Conservation (phyloP, 2,888 invertebrate species). For the Synergus japonicus region DNA sequence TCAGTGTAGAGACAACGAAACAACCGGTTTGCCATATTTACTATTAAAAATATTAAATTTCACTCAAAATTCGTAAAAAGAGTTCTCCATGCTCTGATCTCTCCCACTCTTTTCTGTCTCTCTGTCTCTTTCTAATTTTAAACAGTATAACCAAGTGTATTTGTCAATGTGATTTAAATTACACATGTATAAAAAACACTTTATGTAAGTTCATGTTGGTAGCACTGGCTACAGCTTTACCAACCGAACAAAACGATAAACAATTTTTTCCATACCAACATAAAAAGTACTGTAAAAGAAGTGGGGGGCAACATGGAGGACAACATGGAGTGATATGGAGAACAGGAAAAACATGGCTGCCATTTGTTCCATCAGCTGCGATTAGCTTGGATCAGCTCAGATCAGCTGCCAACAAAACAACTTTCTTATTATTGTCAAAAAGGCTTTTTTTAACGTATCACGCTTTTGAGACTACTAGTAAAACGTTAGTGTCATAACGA, state of each 20-base stretch:
- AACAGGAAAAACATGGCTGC: conserved; percentile 15
- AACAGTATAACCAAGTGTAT: background rate
- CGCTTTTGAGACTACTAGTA: background rate
- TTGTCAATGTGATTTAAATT: too few relatives aligned
- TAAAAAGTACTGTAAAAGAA: too few relatives aligned
- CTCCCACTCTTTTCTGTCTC: background rate
- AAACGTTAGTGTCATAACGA: background rate
- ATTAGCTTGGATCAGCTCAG: background rate
- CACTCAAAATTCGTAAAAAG: background rate
- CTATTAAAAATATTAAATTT: background rate
- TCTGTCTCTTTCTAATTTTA: background rate
- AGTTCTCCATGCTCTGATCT: background rate
- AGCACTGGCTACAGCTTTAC: background rate
- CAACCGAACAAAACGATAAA: background rate
- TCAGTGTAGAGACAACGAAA: conserved; percentile 9
- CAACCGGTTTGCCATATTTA: conserved; percentile 34
- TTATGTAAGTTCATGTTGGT: background rate
- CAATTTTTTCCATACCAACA: too few relatives aligned
- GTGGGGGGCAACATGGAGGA: too few relatives aligned
- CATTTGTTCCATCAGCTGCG: conserved; percentile 12
- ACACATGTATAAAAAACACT: too few relatives aligned
- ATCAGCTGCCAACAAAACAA: conserved; percentile 24
- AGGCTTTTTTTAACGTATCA: background rate
- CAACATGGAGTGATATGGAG: too few relatives aligned
- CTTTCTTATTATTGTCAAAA: background rate